phyloP scores from a whole-genome alignment of 1,140 invertebrate genomes.

The Drosophila chauvacae region DNA sequence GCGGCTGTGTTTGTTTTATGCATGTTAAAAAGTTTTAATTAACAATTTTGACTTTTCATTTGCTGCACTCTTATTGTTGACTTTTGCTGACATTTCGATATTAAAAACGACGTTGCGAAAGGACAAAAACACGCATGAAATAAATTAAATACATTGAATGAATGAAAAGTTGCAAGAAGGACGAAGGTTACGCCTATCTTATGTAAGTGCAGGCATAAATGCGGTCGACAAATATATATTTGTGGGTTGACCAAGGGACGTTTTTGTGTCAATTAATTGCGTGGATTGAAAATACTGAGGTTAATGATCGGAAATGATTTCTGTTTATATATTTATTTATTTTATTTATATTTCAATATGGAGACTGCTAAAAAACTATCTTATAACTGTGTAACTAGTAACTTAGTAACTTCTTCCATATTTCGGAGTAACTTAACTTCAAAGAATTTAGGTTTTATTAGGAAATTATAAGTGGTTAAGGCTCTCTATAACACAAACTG shows the following conservation, averaged over 20 bases:
- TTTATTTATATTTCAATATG: neutral
- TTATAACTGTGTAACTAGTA: no score
- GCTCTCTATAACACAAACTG: neutral
- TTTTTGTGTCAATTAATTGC: constrained; percentile 37
- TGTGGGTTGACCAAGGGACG: neutral
- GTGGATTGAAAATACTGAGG: neutral
- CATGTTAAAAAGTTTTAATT: constrained; percentile 82
- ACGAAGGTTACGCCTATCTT: constrained; percentile 39
- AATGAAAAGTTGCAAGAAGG: constrained; percentile 2
- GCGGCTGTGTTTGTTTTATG: constrained; percentile 69
- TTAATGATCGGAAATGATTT: neutral
- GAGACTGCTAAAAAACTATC: neutral
- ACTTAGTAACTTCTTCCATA: neutral
- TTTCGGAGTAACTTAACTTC: neutral
- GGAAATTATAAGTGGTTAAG: neutral
- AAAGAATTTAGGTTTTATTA: no score
- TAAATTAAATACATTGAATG: constrained; percentile 23
- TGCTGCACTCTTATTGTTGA: constrained; percentile 68
- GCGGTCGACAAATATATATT: constrained; percentile 21
- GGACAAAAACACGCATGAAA: constrained; percentile 29
- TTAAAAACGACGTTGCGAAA: constrained; percentile 36
- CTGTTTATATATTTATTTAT: neutral
- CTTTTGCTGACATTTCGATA: constrained; percentile 73
- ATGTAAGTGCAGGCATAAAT: constrained; percentile 29
- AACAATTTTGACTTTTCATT: constrained; percentile 79